Evolutionary conservation across 1,140 invertebrate species (phyloP), one percentile per base, ranked within the genome.

Genomic region (Leptoteleia sp.): DNA sequence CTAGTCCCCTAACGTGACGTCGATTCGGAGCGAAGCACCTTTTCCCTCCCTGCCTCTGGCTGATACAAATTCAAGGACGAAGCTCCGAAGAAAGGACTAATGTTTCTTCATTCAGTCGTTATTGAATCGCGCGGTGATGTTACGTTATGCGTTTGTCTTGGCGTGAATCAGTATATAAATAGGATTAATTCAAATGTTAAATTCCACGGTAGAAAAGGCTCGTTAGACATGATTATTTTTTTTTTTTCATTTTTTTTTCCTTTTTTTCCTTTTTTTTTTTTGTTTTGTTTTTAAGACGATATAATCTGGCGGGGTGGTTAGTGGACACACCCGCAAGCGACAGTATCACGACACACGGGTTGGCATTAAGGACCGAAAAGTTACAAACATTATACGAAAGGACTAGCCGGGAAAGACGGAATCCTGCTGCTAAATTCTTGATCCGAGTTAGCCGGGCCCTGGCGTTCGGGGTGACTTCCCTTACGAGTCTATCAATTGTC

Each of bases 111-210:
- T 47, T 73, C 52, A n/a, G 59, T 64, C 70, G 48, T 40, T 64
- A 55, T 64, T 73, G 54, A 70, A 59, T 59, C 31, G 52, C 57
- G 50, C 33, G 25, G 25, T 65, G 52, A 75, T 59, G 6, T 25
- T 59, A 75, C 33, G 17, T 57, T 55, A 64, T 73, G 57, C 57
- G 17, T 64, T 64, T 57, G 12, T 57, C 11, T 57, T 73, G 38
- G 38, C 68, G 45, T 61, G 35, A 45, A 61, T 54, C 48, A 47
- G 47, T 62, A 72, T 72, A 62, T 48, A 72, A 72, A 61, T 71
- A 71, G 67, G 47, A 61, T 31, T 55, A 47, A 72, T 72, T 54
- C 38, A 62, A 62, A 62, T 16, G 27, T 61, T 72, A n/a, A 62
- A 55, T 40, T 64, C 42, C 42, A 29, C 50, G 38, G 48, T 64